phyloP scores from a whole-genome alignment of 2,113 vertebrate genomes.

The Tapirus terrestris region DNA sequence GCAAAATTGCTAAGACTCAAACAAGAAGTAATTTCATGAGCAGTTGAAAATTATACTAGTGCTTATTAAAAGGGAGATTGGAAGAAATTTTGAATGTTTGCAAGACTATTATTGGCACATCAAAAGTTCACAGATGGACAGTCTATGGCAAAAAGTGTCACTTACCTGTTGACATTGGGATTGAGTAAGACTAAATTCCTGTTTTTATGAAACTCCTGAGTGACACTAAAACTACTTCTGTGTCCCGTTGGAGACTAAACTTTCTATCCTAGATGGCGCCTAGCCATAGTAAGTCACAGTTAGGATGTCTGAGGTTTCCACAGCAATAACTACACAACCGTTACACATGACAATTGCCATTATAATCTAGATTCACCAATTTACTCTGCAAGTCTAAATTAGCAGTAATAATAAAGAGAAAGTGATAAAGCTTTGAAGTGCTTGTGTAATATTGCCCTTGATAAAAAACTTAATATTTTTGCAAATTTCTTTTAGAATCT shows the following conservation, averaged over 20 bases:
- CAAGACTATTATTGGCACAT: neutral
- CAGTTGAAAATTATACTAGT: neutral
- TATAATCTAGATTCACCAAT: neutral
- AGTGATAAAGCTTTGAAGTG: neutral
- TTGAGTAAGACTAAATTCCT: neutral
- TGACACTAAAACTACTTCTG: neutral
- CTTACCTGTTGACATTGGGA: neutral
- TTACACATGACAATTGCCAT: neutral
- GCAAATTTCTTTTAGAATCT: neutral
- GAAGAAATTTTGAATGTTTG: neutral
- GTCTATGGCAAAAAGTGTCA: neutral
- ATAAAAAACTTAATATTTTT: neutral
- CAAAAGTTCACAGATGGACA: neutral
- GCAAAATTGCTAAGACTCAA: neutral
- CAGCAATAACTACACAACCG: neutral
- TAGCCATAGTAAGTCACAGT: neutral
- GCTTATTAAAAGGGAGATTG: neutral
- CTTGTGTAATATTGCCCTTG: neutral
- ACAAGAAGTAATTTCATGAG: neutral
- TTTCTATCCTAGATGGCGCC: neutral
- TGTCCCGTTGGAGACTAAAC: neutral
- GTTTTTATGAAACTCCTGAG: neutral
- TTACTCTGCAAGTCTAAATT: neutral
- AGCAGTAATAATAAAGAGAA: neutral
- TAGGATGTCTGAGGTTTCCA: neutral